These are phyloP conservation scores for Mesorhabditis belari DNA, from an alignment of 2,888 invertebrate species.

Conservation along the genomic window DNA sequence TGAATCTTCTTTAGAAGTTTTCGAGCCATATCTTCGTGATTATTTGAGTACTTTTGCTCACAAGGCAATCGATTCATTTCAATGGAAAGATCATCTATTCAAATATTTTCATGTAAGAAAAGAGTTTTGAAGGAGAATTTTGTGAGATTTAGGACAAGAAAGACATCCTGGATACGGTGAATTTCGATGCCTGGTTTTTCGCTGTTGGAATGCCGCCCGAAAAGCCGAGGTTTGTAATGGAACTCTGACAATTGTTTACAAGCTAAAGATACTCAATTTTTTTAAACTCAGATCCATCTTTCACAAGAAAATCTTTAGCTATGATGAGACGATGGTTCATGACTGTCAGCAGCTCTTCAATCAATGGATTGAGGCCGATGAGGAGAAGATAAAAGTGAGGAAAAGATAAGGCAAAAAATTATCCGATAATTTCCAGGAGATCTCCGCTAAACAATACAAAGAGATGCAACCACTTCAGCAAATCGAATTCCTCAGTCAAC, in stretches of 20 bases:
- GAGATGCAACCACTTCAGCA: constrained; percentile 36
- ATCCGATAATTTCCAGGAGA: background rate
- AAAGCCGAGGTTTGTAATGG: constrained; percentile 68
- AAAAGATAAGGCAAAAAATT: background rate
- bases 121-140: constrained; percentile 49
- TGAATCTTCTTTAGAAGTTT: constrained; percentile 57
- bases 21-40: constrained; percentile 75
- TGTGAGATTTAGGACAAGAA: constrained; percentile 55
- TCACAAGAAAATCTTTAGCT: constrained; percentile 6
- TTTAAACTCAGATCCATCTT: background rate
- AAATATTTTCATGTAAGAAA: constrained; percentile 60
- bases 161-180: constrained; percentile 62
- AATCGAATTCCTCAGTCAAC: constrained; percentile 32
- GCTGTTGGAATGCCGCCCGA: constrained; percentile 80
- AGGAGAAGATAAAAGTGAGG: constrained; percentile 9
- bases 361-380: constrained; percentile 28
- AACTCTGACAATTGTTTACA: no score
- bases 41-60: constrained; percentile 75
- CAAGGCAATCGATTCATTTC: constrained; percentile 74
- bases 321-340: constrained; percentile 28
- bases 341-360: constrained; percentile 23
- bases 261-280: no score
- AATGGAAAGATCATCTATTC: constrained; percentile 72
- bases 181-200: constrained; percentile 79
- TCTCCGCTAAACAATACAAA: no score